These are phyloP conservation scores for Phytoseiulus persimilis DNA, from an alignment of 2,888 invertebrate species.

Conservation along the genomic window DNA sequence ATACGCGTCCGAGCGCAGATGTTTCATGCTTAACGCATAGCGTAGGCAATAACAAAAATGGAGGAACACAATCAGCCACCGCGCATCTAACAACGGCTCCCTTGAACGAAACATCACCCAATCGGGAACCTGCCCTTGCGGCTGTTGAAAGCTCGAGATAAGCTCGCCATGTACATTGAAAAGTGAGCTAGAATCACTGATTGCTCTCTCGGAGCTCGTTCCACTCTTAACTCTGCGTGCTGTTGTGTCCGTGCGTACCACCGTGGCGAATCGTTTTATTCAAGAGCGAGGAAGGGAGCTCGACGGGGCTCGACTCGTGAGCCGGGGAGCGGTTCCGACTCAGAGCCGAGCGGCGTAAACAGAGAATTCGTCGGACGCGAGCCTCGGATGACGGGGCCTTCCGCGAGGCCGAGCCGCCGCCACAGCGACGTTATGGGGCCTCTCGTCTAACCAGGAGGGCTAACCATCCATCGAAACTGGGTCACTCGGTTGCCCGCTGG, in stretches of 20 bases:
- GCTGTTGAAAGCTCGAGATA: no score
- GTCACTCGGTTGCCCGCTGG: not conserved
- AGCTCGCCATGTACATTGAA: no score
- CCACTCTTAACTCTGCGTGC: no score
- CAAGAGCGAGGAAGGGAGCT: no score
- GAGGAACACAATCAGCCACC: not conserved
- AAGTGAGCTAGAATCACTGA: no score
- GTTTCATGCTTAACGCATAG: not conserved
- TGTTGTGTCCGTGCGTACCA: no score
- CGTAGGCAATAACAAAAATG: not conserved
- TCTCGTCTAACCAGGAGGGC: not conserved
- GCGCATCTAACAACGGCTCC: not conserved
- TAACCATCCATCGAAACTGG: constrained; percentile 5
- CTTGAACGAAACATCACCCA: not conserved
- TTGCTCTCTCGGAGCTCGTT: no score
- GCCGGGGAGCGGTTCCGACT: not conserved
- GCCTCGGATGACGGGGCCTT: not conserved
- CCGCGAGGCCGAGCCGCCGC: not conserved
- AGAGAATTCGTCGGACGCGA: not conserved
- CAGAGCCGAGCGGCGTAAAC: not conserved
- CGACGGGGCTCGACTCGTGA: no score
- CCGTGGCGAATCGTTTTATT: no score
- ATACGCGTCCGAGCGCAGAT: not conserved
- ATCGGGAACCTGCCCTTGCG: not conserved
- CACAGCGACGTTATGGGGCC: not conserved